A percentile compares a stretch with the other conserved stretches of the same genome.
Conservation (phyloP, 2,113 vertebrate genomes). For the Panurus biarmicus region DNA sequence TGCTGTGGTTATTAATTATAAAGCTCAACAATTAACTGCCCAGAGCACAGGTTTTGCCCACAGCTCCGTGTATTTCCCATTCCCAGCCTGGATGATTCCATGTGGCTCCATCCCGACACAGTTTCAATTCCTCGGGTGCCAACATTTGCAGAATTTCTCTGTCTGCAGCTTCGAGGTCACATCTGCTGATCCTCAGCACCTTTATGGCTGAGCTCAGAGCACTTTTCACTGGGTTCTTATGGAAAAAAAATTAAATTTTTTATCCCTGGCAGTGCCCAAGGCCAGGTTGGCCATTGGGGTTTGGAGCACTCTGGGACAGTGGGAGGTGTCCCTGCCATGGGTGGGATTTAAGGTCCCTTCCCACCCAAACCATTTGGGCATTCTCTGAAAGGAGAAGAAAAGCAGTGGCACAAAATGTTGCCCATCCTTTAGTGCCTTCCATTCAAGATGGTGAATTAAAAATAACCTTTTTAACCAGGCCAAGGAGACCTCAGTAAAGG, state of each 20-base stretch:
- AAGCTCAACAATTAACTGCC: neutral
- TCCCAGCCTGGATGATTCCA: neutral
- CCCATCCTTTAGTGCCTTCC: neutral
- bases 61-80: neutral
- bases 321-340: neutral
- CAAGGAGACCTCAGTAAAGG: neutral
- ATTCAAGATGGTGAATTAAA: neutral
- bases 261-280: neutral
- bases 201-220: fast-evolving
- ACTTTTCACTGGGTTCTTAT: neutral
- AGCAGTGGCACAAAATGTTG: fast-evolving
- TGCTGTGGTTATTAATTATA: neutral
- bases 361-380: neutral
- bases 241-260: fast-evolving
- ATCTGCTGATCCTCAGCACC: neutral
- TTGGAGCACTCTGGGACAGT: neutral
- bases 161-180: neutral
- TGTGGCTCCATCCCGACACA: neutral
- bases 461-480: neutral
- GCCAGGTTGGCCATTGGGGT: neutral
- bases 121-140: neutral
- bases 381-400: neutral
- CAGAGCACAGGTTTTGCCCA: neutral
- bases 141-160: neutral
- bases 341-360: neutral